These are phyloP conservation scores for Paraescarpia echinospica DNA, from an alignment of 1,140 invertebrate genomes.

Conservation along the genomic window DNA sequence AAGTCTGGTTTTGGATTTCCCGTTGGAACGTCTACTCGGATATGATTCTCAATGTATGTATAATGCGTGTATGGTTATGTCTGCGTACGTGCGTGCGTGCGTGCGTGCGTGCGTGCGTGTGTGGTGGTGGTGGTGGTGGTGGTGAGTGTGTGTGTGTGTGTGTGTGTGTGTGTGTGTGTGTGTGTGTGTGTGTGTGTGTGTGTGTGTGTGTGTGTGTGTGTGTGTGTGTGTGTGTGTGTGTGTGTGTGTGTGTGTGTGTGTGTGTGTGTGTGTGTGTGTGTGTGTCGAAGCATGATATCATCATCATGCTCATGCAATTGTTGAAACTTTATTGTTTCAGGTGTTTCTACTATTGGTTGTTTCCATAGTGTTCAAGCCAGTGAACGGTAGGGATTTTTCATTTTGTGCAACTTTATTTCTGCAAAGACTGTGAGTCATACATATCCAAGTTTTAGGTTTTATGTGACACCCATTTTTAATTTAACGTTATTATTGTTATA, in stretches of 20 bases:
- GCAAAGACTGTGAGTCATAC: too few species aligned
- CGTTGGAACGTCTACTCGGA: neutral
- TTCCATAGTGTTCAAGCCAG: neutral
- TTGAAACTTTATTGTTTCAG: neutral
- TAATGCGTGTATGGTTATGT: neutral
- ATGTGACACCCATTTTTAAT: too few species aligned
- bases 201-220: conserved; percentile 18
- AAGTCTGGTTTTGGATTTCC: neutral
- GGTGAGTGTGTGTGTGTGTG: conserved; percentile 22
- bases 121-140: too few species aligned
- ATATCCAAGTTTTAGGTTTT: too few species aligned
- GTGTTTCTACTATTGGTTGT: neutral
- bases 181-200: conserved; percentile 18
- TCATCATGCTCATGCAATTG: neutral
- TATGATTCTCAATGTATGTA: neutral
- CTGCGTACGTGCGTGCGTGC: neutral
- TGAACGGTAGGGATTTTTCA: neutral
- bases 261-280: conserved; percentile 21
- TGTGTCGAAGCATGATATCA: neutral
- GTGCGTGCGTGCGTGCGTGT: neutral
- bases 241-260: conserved; percentile 16
- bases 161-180: conserved; percentile 16
- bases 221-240: conserved; percentile 16
- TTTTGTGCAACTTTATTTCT: neutral
- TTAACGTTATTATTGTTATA: too few species aligned